Evolutionary conservation across 2,113 vertebrate species (phyloP).

Genomic region (Coregonus clupeaformis): DNA sequence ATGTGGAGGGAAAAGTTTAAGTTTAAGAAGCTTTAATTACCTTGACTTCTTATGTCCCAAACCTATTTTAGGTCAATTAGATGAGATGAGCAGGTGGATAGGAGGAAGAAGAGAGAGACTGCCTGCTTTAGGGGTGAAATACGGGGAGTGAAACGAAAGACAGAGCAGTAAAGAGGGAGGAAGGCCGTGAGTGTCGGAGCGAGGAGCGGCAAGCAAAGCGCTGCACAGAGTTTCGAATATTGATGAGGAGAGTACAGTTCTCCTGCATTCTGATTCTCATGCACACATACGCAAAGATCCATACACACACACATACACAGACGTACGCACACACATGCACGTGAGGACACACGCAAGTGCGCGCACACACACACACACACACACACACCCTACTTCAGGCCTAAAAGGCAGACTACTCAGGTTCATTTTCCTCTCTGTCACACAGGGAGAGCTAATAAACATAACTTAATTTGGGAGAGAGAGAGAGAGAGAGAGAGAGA

Average conservation of each 20-base stretch:
- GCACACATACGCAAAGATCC: not conserved
- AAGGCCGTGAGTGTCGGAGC: not conserved
- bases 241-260: conserved; percentile 61
- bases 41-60: no score
- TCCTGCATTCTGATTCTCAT: conserved; percentile 48
- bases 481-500: not conserved
- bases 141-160: no score
- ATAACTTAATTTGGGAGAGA: conserved; percentile 57
- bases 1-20: no score
- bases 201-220: conserved; percentile 51
- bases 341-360: not conserved
- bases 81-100: not conserved
- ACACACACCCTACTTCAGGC: not conserved
- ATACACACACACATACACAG: conserved; percentile 15
- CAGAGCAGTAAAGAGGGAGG: no score
- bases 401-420: conserved; percentile 19
- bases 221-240: conserved; percentile 57
- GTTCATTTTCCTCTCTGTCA: conserved; percentile 37
- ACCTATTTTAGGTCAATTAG: not conserved
- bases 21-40: no score
- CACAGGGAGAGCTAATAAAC: conserved; percentile 56
- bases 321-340: no score
- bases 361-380: conserved; percentile 2
- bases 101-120: not conserved
- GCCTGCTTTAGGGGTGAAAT: not conserved